A percentile compares a stretch with the other conserved stretches of the same genome.
Evolutionary conservation across 2,113 vertebrate genomes (phyloP).

Genomic region (Stomatorhinus ivindoensis): DNA sequence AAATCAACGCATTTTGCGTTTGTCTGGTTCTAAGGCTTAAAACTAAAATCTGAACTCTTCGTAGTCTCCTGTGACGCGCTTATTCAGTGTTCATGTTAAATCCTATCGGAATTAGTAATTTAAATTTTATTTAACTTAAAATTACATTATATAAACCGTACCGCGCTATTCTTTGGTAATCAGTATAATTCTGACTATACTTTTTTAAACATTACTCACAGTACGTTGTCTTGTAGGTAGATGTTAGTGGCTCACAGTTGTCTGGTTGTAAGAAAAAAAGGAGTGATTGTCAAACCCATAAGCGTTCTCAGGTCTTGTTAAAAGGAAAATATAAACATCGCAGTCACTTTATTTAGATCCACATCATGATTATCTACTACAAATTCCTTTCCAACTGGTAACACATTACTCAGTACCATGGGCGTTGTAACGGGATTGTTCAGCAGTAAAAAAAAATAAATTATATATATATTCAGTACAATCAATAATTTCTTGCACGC

Average conservation of each 20-base stretch:
- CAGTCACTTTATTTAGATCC: not conserved
- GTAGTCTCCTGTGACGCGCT: not conserved
- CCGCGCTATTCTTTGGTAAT: not conserved
- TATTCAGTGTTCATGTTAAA: not conserved
- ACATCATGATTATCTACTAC: not conserved
- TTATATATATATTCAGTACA: not conserved
- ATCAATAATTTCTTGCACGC: not conserved
- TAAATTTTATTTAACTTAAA: not conserved
- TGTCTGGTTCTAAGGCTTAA: not conserved
- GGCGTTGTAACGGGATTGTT: not conserved
- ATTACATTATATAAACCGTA: not conserved
- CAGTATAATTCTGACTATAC: not conserved
- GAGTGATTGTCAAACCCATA: not conserved
- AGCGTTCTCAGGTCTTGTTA: not conserved
- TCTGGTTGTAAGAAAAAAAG: not conserved
- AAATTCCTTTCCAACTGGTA: not conserved
- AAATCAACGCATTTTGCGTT: no score
- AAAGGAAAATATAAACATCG: not conserved
- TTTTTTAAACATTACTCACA: not conserved
- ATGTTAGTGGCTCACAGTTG: not conserved
- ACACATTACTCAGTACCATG: not conserved
- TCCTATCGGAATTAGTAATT: not conserved
- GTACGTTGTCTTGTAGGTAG: not conserved
- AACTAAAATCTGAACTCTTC: not conserved
- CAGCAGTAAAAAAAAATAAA: not conserved